Percentiles rank a stretch among this genome's conserved stretches.
Evolutionary conservation across 2,113 vertebrate genomes (phyloP).

Genomic region (Thamnophis sirtalis): DNA sequence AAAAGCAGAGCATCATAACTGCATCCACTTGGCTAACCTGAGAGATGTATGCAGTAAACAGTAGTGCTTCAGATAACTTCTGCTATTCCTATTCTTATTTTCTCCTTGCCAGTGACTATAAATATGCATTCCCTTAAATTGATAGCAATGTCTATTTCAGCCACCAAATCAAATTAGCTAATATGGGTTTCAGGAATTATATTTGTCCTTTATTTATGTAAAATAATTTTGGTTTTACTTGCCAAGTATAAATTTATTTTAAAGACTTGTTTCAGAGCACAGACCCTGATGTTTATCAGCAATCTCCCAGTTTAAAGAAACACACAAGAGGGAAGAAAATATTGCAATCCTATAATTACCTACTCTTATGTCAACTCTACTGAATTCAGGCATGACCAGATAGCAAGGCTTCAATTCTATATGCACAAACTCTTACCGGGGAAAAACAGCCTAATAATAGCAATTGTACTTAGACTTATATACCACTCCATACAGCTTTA

Average conservation of each 20-base stretch:
- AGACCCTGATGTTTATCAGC: not conserved
- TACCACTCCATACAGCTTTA: not conserved
- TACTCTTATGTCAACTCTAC: not conserved
- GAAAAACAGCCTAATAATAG: not conserved
- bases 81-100: slow-evolving; percentile 59
- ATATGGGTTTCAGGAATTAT: slow-evolving; percentile 53
- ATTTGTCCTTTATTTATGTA: slow-evolving; percentile 57
- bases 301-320: not conserved
- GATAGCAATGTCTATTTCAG: slow-evolving; percentile 59
- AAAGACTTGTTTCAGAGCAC: slow-evolving; percentile 27
- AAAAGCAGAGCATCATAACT: slow-evolving; percentile 11
- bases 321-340: not conserved
- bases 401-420: not conserved
- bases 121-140: slow-evolving; percentile 64
- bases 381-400: not conserved
- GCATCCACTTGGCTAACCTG: slow-evolving; percentile 44
- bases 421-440: not conserved
- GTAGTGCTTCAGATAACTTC: slow-evolving; percentile 47
- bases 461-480: not conserved
- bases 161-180: slow-evolving; percentile 64
- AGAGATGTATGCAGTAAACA: slow-evolving; percentile 43
- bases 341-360: not conserved
- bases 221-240: slow-evolving; percentile 52
- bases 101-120: slow-evolving; percentile 64
- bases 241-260: slow-evolving; percentile 44